Conservation (phyloP, 2,888 invertebrate genomes). For the Griposia aprilina region DNA sequence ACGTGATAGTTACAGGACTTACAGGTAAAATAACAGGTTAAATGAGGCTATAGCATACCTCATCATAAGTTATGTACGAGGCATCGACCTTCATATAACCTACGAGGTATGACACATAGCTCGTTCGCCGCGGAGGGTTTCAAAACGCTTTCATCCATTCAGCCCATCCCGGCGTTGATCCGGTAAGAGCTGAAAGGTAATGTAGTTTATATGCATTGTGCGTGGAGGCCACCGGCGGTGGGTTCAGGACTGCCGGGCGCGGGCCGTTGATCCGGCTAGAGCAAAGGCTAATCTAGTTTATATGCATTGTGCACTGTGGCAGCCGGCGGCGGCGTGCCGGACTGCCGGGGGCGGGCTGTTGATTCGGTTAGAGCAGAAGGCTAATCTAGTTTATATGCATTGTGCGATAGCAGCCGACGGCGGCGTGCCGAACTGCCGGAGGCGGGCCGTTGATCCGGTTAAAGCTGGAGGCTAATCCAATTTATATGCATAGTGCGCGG, state of each 20-base stretch:
- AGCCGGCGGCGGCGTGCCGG: not conserved
- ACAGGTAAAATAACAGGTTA: not conserved
- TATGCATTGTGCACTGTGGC: conserved; percentile 34
- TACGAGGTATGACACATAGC: conserved; percentile 1
- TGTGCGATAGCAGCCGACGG: too few relatives aligned
- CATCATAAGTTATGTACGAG: not conserved
- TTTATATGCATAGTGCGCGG: conserved; percentile 44
- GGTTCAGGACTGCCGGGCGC: not conserved
- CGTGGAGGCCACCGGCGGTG: not conserved
- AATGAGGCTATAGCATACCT: not conserved
- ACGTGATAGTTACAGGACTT: not conserved
- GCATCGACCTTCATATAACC: not conserved
- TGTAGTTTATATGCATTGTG: conserved; percentile 50
- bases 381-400: too few relatives aligned
- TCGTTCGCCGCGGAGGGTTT: conserved; percentile 15
- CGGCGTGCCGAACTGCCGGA: not conserved
- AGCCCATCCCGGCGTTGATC: conserved; percentile 42
- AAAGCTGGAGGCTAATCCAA: conserved; percentile 54
- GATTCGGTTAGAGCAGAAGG: too few relatives aligned
- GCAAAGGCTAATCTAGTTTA: conserved; percentile 56
- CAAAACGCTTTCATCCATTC: conserved; percentile 40
- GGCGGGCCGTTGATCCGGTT: conserved; percentile 17
- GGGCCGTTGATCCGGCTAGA: conserved; percentile 28
- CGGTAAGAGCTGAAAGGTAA: conserved; percentile 55
- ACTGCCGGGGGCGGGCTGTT: not conserved